phyloP scores from a whole-genome alignment of 2,113 vertebrate species.

The Chiloscyllium plagiosum region DNA sequence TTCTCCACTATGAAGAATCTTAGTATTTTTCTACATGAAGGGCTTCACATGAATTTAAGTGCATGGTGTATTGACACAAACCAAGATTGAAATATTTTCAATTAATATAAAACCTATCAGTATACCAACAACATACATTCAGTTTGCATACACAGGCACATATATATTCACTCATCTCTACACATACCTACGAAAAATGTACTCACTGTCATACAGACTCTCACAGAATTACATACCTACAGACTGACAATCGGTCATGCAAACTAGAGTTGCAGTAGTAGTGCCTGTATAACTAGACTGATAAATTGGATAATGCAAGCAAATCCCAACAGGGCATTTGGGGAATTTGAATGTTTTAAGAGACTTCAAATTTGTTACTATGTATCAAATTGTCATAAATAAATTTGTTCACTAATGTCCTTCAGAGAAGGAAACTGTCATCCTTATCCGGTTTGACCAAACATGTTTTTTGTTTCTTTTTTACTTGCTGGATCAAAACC shows the following conservation, averaged over 20 bases:
- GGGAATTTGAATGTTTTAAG: not conserved
- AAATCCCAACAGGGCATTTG: not conserved
- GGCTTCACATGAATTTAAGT: not conserved
- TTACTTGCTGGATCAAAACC: not conserved
- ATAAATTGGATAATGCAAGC: not conserved
- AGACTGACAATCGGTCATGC: not conserved
- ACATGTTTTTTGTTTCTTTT: not conserved
- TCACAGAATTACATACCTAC: not conserved
- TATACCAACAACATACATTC: not conserved
- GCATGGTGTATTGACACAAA: not conserved
- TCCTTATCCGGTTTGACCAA: not conserved
- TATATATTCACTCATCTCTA: not conserved
- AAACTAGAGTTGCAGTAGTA: not conserved
- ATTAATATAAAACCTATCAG: not conserved
- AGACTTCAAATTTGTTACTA: not conserved
- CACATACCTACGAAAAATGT: not conserved
- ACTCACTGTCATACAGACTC: not conserved
- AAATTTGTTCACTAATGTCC: not conserved
- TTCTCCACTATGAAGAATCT: not conserved
- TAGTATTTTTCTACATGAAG: not conserved
- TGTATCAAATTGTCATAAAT: not conserved
- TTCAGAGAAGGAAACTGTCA: not conserved
- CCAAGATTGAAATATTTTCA: not conserved
- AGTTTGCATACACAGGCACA: not conserved
- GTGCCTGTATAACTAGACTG: not conserved